These are phyloP conservation scores for Actenoides lindsayi DNA, from an alignment of 2,113 vertebrate genomes.

Conservation along the genomic window DNA sequence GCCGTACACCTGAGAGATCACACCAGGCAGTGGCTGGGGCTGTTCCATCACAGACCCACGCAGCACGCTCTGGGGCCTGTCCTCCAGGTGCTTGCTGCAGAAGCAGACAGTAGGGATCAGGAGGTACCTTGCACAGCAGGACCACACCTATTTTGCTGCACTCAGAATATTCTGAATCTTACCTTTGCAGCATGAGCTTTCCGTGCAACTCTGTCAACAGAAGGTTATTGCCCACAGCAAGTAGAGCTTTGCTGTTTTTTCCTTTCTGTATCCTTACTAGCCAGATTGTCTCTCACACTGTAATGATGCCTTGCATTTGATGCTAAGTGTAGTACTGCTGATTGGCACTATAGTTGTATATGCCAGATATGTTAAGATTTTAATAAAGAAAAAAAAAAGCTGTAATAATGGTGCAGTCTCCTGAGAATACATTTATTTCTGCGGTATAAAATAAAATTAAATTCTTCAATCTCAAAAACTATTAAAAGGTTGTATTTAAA, in stretches of 20 bases:
- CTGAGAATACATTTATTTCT: constrained; percentile 85
- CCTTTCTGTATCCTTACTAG: background rate
- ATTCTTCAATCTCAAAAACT: constrained; percentile 82
- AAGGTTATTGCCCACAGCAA: background rate
- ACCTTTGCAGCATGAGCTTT: background rate
- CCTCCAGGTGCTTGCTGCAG: background rate
- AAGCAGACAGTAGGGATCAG: fast-evolving
- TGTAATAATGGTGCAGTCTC: constrained; percentile 86
- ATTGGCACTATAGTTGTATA: background rate
- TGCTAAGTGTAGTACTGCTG: background rate
- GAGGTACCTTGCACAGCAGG: background rate
- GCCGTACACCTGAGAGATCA: background rate
- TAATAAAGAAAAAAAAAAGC: constrained; percentile 24
- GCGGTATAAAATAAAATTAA: constrained; percentile 82
- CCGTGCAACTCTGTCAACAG: background rate
- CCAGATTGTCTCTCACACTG: background rate
- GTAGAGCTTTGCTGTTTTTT: background rate
- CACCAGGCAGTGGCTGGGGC: background rate
- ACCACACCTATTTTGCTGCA: background rate
- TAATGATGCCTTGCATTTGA: background rate
- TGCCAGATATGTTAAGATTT: constrained; percentile 32
- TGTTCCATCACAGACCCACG: background rate
- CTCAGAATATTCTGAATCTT: background rate
- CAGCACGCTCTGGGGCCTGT: background rate
- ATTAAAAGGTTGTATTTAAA: constrained; percentile 86